Conservation (phyloP, 2,797 vertebrate genomes). For the Cossypha polioptera region DNA sequence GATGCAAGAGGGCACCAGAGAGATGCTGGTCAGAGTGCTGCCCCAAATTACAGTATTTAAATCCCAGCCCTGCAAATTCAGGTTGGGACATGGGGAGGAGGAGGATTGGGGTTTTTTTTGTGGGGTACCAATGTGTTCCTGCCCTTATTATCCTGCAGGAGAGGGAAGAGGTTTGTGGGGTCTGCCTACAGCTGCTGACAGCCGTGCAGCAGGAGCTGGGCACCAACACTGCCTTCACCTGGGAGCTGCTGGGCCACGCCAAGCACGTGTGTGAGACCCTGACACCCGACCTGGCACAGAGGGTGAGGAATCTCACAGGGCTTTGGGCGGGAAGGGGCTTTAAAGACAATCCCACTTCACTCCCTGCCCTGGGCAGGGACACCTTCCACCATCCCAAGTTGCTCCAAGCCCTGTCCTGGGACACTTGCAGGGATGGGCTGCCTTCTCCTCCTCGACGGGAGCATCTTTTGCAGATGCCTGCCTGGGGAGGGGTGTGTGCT, state of each 20-base stretch:
- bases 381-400: fast-evolving
- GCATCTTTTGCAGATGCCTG: not conserved
- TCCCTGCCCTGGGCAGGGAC: not conserved
- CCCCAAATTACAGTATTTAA: not conserved
- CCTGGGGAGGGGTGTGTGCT: fast-evolving
- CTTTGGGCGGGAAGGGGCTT: not conserved
- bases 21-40: not conserved
- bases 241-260: slow-evolving; percentile 63
- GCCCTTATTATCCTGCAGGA: slow-evolving; percentile 21
- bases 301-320: not conserved
- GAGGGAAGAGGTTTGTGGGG: slow-evolving; percentile 72
- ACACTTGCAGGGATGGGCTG: not conserved
- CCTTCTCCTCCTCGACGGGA: fast-evolving
- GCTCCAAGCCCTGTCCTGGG: not conserved
- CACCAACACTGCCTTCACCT: slow-evolving; percentile 72
- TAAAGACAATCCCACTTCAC: not conserved
- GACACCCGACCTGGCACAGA: slow-evolving; percentile 69
- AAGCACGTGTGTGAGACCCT: slow-evolving; percentile 81
- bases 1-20: not conserved
- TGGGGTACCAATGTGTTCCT: fast-evolving
- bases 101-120: not conserved
- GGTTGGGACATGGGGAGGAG: fast-evolving
- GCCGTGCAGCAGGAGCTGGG: slow-evolving; percentile 80
- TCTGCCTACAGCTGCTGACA: slow-evolving; percentile 83
- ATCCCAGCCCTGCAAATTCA: not conserved